Percentiles rank a stretch among this genome's conserved stretches.
phyloP scores from a whole-genome alignment of 2,888 invertebrate genomes.

The Hipparchia semele region DNA sequence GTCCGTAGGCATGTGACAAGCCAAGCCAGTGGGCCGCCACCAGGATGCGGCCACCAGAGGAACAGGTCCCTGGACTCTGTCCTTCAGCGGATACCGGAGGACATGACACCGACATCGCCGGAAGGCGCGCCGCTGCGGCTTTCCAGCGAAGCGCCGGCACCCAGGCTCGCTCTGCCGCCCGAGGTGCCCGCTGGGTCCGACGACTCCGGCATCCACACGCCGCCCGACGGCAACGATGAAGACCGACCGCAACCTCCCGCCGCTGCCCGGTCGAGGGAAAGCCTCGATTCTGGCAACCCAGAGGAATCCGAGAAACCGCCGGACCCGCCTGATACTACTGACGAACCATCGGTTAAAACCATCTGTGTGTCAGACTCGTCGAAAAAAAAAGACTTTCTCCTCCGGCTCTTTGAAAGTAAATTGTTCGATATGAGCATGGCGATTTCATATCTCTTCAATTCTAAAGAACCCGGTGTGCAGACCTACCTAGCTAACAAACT shows the following conservation, averaged over 20 bases:
- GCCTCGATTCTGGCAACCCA: constrained; percentile 87
- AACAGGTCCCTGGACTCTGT: constrained; percentile 96
- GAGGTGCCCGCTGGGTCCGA: constrained; percentile 86
- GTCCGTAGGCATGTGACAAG: constrained; percentile 78
- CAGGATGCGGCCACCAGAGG: constrained; percentile 89
- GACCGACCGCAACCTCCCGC: constrained; percentile 77
- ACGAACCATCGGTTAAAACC: constrained; percentile 60
- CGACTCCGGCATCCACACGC: constrained; percentile 88
- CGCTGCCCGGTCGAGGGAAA: constrained; percentile 87
- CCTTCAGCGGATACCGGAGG: constrained; percentile 94
- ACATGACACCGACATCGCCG: constrained; percentile 84
- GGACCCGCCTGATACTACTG: constrained; percentile 66
- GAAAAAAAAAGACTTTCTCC: constrained; percentile 86
- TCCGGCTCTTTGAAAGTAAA: constrained; percentile 98
- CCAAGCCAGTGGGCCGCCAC: constrained; percentile 67
- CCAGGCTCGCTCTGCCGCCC: constrained; percentile 81
- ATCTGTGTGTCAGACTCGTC: constrained; percentile 67
- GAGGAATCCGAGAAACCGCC: constrained; percentile 83
- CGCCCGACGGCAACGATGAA: constrained; percentile 74
- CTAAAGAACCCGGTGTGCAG: constrained; percentile 98
- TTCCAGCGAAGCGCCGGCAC: constrained; percentile 73
- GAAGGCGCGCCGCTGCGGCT: constrained; percentile 71
- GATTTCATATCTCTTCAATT: constrained; percentile 98
- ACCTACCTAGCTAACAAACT: constrained; percentile 99
- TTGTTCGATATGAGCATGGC: constrained; percentile 99